These are phyloP conservation scores for Pentamera pediparva DNA, from an alignment of 53 echinoderm and acorn worm genomes.

Conservation along the genomic window DNA sequence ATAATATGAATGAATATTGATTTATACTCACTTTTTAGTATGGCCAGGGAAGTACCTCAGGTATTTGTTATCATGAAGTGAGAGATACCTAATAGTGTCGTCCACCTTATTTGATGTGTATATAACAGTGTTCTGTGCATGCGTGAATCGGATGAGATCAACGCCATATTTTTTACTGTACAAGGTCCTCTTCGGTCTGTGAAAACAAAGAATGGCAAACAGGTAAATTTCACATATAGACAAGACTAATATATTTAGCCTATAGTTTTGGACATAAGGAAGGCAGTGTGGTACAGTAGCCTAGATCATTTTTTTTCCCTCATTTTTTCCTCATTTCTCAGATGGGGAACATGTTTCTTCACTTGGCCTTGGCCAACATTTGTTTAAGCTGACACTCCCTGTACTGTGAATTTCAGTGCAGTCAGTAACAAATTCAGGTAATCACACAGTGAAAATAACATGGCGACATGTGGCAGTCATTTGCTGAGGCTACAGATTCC, in stretches of 20 bases:
- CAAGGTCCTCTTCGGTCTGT: constrained; percentile 91
- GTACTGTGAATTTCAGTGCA: too few species aligned
- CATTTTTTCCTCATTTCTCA: too few species aligned
- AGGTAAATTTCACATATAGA: background rate
- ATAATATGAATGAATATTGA: too few species aligned
- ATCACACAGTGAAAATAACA: too few species aligned
- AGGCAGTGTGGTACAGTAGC: too few species aligned
- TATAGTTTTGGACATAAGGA: too few species aligned
- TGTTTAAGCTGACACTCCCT: background rate
- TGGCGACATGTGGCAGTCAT: too few species aligned
- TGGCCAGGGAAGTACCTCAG: constrained; percentile 97
- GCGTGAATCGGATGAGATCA: constrained; percentile 92
- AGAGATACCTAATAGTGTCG: constrained; percentile 91
- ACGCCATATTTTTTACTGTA: constrained; percentile 99
- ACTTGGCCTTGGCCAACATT: background rate
- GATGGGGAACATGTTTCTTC: too few species aligned
- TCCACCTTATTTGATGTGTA: constrained; percentile 98
- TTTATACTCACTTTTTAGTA: constrained; percentile 99
- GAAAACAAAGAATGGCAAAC: background rate
- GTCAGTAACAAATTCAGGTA: too few species aligned
- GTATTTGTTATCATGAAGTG: constrained; percentile 95
- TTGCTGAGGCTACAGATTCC: too few species aligned
- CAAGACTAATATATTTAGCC: too few species aligned
- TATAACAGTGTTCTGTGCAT: constrained; percentile 96
- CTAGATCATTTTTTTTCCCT: too few species aligned